These are phyloP conservation scores for Melanotaenia trifasciata DNA, from an alignment of 2,797 vertebrate genomes.

Conservation along the genomic window DNA sequence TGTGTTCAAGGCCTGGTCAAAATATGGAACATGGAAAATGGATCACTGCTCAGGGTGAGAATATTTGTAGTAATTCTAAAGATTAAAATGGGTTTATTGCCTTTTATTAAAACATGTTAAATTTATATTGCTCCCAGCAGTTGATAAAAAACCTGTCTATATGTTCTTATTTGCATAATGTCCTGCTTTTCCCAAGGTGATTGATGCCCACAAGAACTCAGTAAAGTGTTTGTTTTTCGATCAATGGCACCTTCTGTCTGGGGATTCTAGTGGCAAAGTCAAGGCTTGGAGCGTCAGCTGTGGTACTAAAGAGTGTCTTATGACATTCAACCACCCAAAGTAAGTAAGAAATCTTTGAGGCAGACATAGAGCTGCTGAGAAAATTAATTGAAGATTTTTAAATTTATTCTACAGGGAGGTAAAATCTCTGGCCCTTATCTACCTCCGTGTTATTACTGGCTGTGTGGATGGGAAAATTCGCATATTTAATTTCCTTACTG, in stretches of 20 bases:
- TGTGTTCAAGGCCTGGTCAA: conserved; percentile 86
- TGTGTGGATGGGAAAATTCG: conserved; percentile 91
- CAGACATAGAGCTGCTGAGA: neutral
- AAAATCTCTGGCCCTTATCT: conserved; percentile 83
- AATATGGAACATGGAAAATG: conserved; percentile 83
- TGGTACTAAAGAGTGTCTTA: conserved; percentile 79
- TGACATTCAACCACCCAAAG: conserved; percentile 88
- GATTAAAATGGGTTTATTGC: neutral
- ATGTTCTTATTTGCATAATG: neutral
- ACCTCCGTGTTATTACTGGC: conserved; percentile 89
- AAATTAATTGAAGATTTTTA: neutral
- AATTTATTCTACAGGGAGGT: conserved; percentile 85
- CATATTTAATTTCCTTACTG: conserved; percentile 88
- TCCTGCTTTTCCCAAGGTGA: conserved; percentile 68
- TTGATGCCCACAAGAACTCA: conserved; percentile 83
- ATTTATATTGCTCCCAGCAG: neutral
- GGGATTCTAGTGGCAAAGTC: conserved; percentile 82
- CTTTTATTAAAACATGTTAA: neutral
- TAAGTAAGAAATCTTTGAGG: conserved; percentile 61
- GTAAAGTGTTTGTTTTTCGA: conserved; percentile 88
- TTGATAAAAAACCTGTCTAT: neutral
- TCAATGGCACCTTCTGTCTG: conserved; percentile 88
- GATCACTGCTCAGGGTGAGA: conserved; percentile 84
- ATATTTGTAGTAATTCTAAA: no score
- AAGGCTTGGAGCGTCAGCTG: conserved; percentile 89